These are phyloP conservation scores for Pseudomyrmex sp. DNA, from an alignment of 1,140 invertebrate species.

Conservation along the genomic window DNA sequence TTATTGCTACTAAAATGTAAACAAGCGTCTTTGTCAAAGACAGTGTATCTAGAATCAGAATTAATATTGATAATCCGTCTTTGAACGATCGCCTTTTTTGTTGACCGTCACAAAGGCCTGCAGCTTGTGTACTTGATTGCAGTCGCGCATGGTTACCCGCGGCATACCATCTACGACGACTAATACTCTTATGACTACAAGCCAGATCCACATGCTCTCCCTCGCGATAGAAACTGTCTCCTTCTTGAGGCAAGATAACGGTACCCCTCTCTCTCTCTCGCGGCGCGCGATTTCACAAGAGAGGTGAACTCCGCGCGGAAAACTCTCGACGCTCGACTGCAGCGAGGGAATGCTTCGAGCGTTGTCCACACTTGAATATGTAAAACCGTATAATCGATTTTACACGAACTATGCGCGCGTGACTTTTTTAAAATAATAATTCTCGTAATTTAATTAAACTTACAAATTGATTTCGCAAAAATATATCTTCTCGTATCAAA, in stretches of 20 bases:
- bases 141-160: constrained; percentile 65
- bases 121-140: constrained; percentile 66
- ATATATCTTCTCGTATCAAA: background rate
- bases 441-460: background rate
- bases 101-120: constrained; percentile 58
- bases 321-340: constrained; percentile 53
- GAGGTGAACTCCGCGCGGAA: constrained; percentile 43
- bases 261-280: constrained; percentile 50
- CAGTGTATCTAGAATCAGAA: background rate
- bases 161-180: constrained; percentile 54
- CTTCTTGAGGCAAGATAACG: constrained; percentile 51
- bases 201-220: constrained; percentile 38
- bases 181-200: constrained; percentile 50
- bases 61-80: background rate
- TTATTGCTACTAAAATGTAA: background rate
- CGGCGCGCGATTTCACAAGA: constrained; percentile 38
- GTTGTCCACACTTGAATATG: background rate
- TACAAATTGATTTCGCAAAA: background rate
- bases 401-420: constrained; percentile 26
- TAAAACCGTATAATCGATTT: constrained; percentile 59
- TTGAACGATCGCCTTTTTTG: constrained; percentile 29
- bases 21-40: background rate
- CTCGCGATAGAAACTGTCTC: constrained; percentile 54
- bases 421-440: background rate
- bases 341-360: constrained; percentile 33